Evolutionary conservation across 2,888 invertebrate genomes (phyloP).

Genomic region (Notocelia uddmanniana): DNA sequence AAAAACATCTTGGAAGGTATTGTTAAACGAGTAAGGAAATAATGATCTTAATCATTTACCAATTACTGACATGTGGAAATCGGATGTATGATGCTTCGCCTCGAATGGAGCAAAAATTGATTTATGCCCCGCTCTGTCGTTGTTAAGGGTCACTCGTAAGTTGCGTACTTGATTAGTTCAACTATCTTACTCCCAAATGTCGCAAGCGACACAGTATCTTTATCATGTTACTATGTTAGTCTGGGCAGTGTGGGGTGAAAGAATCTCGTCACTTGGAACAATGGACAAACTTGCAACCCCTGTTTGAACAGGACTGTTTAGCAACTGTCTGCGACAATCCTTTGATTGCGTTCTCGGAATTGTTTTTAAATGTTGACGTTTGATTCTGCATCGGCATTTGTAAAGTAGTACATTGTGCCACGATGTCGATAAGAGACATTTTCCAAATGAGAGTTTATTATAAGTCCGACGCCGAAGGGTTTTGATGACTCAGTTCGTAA

Average conservation of each 20-base stretch:
- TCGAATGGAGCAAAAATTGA: background rate
- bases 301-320: slow-evolving; percentile 48
- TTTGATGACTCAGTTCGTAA: too few species aligned
- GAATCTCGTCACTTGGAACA: slow-evolving; percentile 24
- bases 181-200: background rate
- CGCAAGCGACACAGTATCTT: background rate
- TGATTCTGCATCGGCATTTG: background rate
- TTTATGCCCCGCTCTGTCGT: background rate
- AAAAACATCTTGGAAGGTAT: too few species aligned
- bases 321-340: slow-evolving; percentile 45
- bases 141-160: background rate
- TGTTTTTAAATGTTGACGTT: slow-evolving; percentile 23
- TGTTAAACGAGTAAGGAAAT: too few species aligned
- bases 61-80: too few species aligned
- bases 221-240: background rate
- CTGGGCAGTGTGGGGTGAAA: background rate
- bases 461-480: too few species aligned
- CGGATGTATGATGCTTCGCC: too few species aligned
- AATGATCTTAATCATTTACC: too few species aligned
- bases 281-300: slow-evolving; percentile 22
- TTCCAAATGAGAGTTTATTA: too few species aligned
- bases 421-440: too few species aligned
- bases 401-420: too few species aligned
- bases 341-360: slow-evolving; percentile 22
- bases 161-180: background rate